A percentile compares a stretch with the other conserved stretches of the same genome.
These are phyloP conservation scores for Habropoda laboriosa DNA, from an alignment of 1,140 invertebrate genomes.

Conservation along the genomic window DNA sequence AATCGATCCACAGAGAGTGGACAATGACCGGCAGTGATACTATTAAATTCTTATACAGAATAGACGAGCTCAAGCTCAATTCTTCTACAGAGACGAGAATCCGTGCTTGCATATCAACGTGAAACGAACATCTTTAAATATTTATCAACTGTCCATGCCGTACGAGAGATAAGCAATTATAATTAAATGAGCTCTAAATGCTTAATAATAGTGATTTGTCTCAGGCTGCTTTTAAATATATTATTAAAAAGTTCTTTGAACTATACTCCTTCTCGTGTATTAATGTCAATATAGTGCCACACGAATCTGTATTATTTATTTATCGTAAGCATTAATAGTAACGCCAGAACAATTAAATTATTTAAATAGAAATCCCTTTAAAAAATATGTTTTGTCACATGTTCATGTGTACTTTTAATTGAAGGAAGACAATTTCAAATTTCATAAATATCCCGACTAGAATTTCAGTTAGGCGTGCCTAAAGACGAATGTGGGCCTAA, in stretches of 20 bases:
- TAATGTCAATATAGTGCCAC: too few relatives aligned
- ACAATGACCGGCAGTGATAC: conserved; percentile 59
- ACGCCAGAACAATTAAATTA: too few relatives aligned
- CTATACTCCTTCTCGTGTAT: background rate
- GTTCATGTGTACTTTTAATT: too few relatives aligned
- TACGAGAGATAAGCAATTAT: background rate
- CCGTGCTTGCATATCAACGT: background rate
- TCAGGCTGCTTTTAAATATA: background rate
- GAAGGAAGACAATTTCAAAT: too few relatives aligned
- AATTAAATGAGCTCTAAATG: background rate
- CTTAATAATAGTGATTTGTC: background rate
- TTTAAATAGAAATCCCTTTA: too few relatives aligned
- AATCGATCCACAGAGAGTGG: conserved; percentile 62
- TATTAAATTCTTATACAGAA: conserved; percentile 57
- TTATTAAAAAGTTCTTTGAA: background rate
- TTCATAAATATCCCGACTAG: too few relatives aligned
- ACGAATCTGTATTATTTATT: too few relatives aligned
- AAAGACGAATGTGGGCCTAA: too few relatives aligned
- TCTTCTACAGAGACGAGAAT: background rate
- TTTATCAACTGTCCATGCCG: background rate
- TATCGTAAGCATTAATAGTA: too few relatives aligned
- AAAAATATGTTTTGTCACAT: too few relatives aligned
- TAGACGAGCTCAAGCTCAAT: conserved; percentile 21
- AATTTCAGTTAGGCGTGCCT: too few relatives aligned
- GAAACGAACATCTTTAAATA: background rate